Evolutionary conservation across 1,140 invertebrate genomes (phyloP), one percentile per base, ranked within the genome.

Genomic region (Acromyrmex heyeri): DNA sequence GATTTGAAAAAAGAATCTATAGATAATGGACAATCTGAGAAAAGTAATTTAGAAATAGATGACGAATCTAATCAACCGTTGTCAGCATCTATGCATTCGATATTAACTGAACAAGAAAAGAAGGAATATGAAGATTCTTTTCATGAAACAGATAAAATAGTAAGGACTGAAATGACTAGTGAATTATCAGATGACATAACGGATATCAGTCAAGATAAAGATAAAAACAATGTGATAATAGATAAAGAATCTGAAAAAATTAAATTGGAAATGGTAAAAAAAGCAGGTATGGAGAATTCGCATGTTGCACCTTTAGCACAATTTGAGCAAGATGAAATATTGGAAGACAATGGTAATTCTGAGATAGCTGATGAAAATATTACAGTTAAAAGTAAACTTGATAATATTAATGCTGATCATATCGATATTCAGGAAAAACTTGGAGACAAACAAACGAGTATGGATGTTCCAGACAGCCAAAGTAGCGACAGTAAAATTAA

Each of bases 261-360:
- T 30, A 18, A 38, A 55, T 27, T 44, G 4, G 30, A 73, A 87
- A 38, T 64, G 18, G 3, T 21, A 62, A 21, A 83, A 12, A 14
- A 55, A 76, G 48, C 65, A 18, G 3, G 2, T 12, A 16, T 14
- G 59, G n/a, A 70, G 44, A 53, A 16, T 24, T 27, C 3, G 8
- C 24, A 73, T 8, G 18, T 73, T 21, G 53, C 79, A 24, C 69
- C 79, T 75, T 61, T 62, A 61, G 55, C 72, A 21, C 38, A 75
- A 69, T 83, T 67, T 67, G 77, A 87, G 8, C 34, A 70, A 24
- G 83, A 86, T 48, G 59, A 69, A 48, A 62, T 64, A 27, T 34
- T 57, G 48, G 65, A 64, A 24, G 6, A 55, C 55, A 72, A 64
- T 86, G n/a, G 3, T n/a, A 48, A 0, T 55, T 18, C 16, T 2